These are phyloP conservation scores for Diuraphis noxia DNA, from an alignment of 1,140 invertebrate species.

Conservation along the genomic window DNA sequence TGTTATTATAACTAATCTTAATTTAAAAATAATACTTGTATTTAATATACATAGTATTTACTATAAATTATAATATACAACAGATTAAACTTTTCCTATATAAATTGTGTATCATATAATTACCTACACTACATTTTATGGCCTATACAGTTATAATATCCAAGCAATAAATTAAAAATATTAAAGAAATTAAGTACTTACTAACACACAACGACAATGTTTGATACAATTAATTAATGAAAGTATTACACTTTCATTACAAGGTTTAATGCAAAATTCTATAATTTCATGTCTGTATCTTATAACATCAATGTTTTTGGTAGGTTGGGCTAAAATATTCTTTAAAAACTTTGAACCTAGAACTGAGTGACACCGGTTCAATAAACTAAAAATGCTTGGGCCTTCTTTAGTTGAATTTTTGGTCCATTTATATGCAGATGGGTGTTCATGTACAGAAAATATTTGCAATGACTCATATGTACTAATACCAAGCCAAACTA, in stretches of 20 bases:
- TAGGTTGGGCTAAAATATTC: slow-evolving; percentile 67
- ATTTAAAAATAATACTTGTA: neutral
- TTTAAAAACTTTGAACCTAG: slow-evolving; percentile 66
- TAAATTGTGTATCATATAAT: neutral
- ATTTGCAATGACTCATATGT: slow-evolving; percentile 76
- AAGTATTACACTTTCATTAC: slow-evolving; percentile 65
- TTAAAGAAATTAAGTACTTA: slow-evolving; percentile 58
- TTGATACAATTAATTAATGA: slow-evolving; percentile 66
- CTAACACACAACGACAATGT: slow-evolving; percentile 65
- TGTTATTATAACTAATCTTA: neutral
- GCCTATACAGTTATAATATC: neutral
- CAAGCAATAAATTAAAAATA: neutral
- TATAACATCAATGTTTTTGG: slow-evolving; percentile 64
- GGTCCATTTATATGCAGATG: slow-evolving; percentile 73
- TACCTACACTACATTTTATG: neutral
- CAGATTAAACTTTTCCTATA: neutral
- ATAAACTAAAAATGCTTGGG: slow-evolving; percentile 65
- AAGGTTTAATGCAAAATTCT: slow-evolving; percentile 65
- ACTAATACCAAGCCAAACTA: slow-evolving; percentile 71
- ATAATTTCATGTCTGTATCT: slow-evolving; percentile 67
- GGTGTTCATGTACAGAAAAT: slow-evolving; percentile 73
- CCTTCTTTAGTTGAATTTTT: slow-evolving; percentile 59
- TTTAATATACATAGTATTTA: no score
- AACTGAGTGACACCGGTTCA: slow-evolving; percentile 75
- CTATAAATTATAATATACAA: neutral